Base-by-base conservation (phyloP, 2,888 invertebrate species). In the Camptogramma bilineatum region DNA sequence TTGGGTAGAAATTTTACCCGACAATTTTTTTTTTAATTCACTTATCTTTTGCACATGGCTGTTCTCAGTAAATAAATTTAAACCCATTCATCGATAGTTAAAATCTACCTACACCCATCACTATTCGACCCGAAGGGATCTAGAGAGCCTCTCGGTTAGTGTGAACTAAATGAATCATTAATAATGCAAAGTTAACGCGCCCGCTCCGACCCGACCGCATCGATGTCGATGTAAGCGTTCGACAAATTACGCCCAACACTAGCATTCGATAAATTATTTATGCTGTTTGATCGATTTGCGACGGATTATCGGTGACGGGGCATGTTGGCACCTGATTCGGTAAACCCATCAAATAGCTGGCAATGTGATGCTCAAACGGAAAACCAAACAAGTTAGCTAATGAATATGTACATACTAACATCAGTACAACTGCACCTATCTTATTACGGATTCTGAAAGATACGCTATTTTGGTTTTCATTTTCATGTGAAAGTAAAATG, bases 111-210 rank as follows among this genome's bases (percentile, higher is more conserved):
- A 81, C 66, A 13, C 63, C 55, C 87, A 83, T 69, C 86, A 68
- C 84, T 88, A 84, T 1, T 59, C 61, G 83, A 84, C 85, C 87
- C 87, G 76, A 87, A 90, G 91, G 92, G 91, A 88, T 87, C 84
- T 81, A 83, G 82, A 80, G 83, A 81, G 84, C 85, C 81, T 83
- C 85, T 84, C 85, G 86, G 91, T 92, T 92, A 91, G 92, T 91
- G 92, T 88, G 92, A 91, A 92, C 91, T 92, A 93, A 92, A 93
- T 92, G 92, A 92, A 91, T 90, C 92, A 91, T 93, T 93, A 93
- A 92, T 93, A 92, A 93, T 92, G 88, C 85, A 91, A 86, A 87
- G 85, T 88, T 86, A 88, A 86, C 90, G 82, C 83, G 81, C 80
- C 72, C 79, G 82, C 82, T 77, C 78, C 79, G 73, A 78, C 80